Conservation (phyloP, 1,140 invertebrate genomes). For the Nasonia vitripennis region DNA sequence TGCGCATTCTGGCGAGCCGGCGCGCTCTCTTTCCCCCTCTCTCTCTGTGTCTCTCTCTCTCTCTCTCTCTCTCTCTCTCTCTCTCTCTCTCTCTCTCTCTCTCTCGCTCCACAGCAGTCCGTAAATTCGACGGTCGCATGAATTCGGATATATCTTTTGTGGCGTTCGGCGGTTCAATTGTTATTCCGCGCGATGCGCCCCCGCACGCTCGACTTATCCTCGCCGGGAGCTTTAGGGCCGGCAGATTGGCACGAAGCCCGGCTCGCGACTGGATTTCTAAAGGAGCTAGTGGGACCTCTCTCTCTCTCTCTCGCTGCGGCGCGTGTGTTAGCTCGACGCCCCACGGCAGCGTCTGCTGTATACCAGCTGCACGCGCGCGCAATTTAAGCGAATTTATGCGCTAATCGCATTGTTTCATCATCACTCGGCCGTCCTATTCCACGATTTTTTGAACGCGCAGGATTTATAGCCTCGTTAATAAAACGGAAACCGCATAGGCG, state of each 20-base stretch:
- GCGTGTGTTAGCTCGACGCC: slow-evolving; percentile 1
- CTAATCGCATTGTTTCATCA: slow-evolving; percentile 41
- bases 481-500: not conserved
- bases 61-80: not conserved
- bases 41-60: no score
- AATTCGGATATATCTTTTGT: slow-evolving; percentile 52
- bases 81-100: not conserved
- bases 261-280: slow-evolving; percentile 52
- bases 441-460: not conserved
- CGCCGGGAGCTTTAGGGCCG: slow-evolving; percentile 13
- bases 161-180: slow-evolving; percentile 51
- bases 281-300: not conserved
- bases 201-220: slow-evolving; percentile 47
- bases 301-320: not conserved
- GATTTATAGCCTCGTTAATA: not conserved
- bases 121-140: slow-evolving; percentile 50
- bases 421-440: not conserved
- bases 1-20: slow-evolving; percentile 36
- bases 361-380: not conserved
- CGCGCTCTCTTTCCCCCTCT: no score
- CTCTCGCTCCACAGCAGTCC: not conserved
- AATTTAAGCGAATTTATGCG: slow-evolving; percentile 30
- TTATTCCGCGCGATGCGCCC: slow-evolving; percentile 46
- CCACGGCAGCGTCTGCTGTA: no score
- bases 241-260: slow-evolving; percentile 53